phyloP scores from a whole-genome alignment of 2,113 vertebrate species.

The Poeciliopsis retropinna region DNA sequence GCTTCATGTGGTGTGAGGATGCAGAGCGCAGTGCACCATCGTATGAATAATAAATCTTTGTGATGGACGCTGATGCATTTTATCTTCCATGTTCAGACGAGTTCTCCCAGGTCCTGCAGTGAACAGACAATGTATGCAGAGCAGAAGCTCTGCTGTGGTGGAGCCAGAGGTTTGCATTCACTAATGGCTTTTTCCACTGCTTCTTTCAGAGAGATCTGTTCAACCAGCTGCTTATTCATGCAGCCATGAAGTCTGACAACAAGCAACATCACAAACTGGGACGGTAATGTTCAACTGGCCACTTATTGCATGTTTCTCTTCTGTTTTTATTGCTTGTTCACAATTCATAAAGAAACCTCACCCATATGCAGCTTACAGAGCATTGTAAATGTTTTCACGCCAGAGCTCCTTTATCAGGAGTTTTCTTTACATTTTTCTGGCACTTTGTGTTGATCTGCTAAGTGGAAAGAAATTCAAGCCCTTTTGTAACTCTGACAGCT shows the following conservation, averaged over 20 bases:
- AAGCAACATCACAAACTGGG: conserved; percentile 83
- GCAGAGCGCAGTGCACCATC: conserved; percentile 3
- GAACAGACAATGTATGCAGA: conserved; percentile 11
- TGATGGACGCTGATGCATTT: conserved; percentile 47
- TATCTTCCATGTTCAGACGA: conserved; percentile 12
- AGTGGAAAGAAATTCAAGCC: no score
- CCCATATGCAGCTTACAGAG: neutral
- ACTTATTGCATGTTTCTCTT: neutral
- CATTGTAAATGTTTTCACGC: neutral
- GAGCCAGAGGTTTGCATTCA: conserved; percentile 16
- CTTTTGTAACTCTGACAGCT: no score
- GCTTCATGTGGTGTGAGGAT: conserved; percentile 33
- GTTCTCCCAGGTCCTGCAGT: conserved; percentile 20
- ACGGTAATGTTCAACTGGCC: conserved; percentile 75
- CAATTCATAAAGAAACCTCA: neutral
- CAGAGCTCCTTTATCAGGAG: neutral
- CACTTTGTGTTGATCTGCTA: no score
- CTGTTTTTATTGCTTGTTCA: neutral
- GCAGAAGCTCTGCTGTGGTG: neutral
- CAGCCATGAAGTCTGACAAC: conserved; percentile 86
- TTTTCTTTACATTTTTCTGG: no score
- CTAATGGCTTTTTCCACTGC: conserved; percentile 36
- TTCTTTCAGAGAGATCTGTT: conserved; percentile 92
- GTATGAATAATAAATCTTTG: conserved; percentile 67
- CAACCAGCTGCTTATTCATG: conserved; percentile 89